phyloP scores from a whole-genome alignment of 35 echinoderm and acorn worm species.

The Hemicentrotus pulcherrimus region DNA sequence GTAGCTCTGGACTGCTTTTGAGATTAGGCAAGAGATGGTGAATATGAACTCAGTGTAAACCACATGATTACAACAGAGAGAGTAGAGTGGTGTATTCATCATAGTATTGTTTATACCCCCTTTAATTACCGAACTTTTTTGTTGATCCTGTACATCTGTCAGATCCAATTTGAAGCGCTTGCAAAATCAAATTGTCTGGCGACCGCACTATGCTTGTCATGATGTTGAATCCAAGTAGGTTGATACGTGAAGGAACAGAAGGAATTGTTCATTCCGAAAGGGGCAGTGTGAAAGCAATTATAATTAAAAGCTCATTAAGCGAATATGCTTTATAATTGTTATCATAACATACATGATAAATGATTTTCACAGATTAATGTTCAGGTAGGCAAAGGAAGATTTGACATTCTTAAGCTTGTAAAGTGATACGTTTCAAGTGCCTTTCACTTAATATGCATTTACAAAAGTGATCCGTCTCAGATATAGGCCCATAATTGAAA shows the following conservation, averaged over 20 bases:
- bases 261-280: neutral
- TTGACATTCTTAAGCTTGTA: neutral
- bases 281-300: neutral
- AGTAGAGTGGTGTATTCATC: neutral
- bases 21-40: neutral
- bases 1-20: neutral
- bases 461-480: no score
- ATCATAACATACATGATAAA: neutral
- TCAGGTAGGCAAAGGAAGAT: neutral
- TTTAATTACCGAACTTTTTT: neutral
- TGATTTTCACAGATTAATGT: neutral
- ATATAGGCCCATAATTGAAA: no score
- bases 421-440: no score
- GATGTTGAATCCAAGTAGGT: neutral
- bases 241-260: neutral
- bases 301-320: neutral
- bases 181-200: neutral
- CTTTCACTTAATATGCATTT: no score
- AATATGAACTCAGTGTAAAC: neutral
- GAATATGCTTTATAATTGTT: neutral
- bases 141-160: neutral
- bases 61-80: neutral
- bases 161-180: neutral
- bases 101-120: slow-evolving; percentile 1
- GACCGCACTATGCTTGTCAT: neutral